Percentiles rank a stretch among this genome's conserved stretches.
Conservation (phyloP, 2,797 vertebrate species). For the Ataeniobius toweri region DNA sequence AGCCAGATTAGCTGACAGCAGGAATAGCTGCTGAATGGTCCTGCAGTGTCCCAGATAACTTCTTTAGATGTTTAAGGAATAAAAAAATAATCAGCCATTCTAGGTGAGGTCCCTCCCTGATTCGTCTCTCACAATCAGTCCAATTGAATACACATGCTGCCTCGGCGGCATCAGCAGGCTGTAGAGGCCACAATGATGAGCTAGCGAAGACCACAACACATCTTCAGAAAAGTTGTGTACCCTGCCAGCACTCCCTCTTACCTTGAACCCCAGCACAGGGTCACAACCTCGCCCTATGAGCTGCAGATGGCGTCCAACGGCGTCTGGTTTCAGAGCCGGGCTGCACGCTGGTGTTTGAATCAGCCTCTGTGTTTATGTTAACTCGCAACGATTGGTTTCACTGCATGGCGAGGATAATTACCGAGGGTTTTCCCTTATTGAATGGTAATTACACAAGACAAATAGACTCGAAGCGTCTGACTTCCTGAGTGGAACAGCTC, state of each 20-base stretch:
- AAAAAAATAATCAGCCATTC: not conserved
- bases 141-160: not conserved
- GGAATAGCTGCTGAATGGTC: not conserved
- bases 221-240: slow-evolving; percentile 25
- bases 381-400: slow-evolving; percentile 66
- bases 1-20: not conserved
- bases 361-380: slow-evolving; percentile 65
- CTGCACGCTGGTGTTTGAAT: slow-evolving; percentile 25
- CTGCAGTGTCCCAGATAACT: not conserved
- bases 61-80: not conserved
- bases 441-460: slow-evolving; percentile 77
- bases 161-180: not conserved
- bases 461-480: slow-evolving; percentile 71
- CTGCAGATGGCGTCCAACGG: slow-evolving; percentile 53
- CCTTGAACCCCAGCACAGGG: slow-evolving; percentile 50
- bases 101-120: not conserved
- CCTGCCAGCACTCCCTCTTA: slow-evolving; percentile 33
- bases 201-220: not conserved
- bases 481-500: slow-evolving; percentile 66
- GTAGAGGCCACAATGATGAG: slow-evolving; percentile 2
- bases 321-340: slow-evolving; percentile 46
- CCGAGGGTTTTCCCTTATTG: slow-evolving; percentile 72
- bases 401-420: slow-evolving; percentile 64
- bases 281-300: slow-evolving; percentile 34
- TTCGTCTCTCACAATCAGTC: not conserved